Conservation (phyloP, 2,888 invertebrate species). For the Augiades crinisus region DNA sequence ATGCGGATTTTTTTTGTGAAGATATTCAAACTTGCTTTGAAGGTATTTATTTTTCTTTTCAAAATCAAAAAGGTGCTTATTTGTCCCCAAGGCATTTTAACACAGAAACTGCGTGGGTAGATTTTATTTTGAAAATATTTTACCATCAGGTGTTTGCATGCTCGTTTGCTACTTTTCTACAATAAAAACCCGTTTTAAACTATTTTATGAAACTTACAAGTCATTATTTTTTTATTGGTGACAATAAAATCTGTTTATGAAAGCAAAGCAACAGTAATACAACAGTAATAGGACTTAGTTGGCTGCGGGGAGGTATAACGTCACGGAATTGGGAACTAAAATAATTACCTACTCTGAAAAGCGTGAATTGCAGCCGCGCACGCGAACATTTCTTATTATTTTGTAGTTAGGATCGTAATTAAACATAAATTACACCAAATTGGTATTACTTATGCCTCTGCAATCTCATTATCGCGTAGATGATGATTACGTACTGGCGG, state of each 20-base stretch:
- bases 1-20: no score
- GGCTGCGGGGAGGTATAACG: conserved; percentile 47
- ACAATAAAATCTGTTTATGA: conserved; percentile 20
- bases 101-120: no score
- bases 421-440: conserved; percentile 57
- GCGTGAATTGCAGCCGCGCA: conserved; percentile 62
- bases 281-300: conserved; percentile 22
- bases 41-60: no score
- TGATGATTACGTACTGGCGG: conserved; percentile 4
- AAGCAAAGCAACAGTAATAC: conserved; percentile 4
- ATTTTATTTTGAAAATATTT: no score
- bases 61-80: no score
- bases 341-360: conserved; percentile 60
- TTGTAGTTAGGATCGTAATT: conserved; percentile 65
- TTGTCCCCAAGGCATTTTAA: no score
- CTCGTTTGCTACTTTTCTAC: no score
- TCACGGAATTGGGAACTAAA: conserved; percentile 60
- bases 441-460: conserved; percentile 21
- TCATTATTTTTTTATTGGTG: neutral
- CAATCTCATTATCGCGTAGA: conserved; percentile 11
- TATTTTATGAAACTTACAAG: neutral
- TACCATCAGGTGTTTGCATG: no score
- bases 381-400: conserved; percentile 71
- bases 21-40: no score
- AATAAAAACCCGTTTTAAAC: no score